Conservation (phyloP, 2,888 invertebrate genomes). For the Clusia tigrina region DNA sequence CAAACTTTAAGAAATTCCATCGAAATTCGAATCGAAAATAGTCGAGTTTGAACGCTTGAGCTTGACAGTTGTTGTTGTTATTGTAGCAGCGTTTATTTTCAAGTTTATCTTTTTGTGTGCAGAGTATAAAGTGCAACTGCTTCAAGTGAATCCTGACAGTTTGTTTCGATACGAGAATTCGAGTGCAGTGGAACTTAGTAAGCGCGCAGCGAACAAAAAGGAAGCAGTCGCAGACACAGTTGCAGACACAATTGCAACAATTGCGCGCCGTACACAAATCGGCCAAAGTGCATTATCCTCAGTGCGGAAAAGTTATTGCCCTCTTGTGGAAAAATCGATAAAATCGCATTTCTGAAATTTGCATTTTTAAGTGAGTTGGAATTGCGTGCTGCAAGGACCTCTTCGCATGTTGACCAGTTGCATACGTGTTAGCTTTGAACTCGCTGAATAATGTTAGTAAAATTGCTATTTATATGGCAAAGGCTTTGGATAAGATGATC, state of each 20-base stretch:
- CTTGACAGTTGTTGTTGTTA: conserved; percentile 38
- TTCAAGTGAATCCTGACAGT: background rate
- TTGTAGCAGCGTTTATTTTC: background rate
- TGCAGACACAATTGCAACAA: too few species aligned
- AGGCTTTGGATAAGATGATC: background rate
- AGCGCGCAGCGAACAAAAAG: too few species aligned
- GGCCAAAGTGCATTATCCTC: conserved; percentile 59
- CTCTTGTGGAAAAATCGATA: conserved; percentile 56
- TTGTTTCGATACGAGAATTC: background rate
- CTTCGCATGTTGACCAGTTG: conserved; percentile 36
- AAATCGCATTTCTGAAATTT: conserved; percentile 42
- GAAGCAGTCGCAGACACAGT: too few species aligned
- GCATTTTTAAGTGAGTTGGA: conserved; percentile 11
- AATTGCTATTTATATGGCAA: conserved; percentile 7
- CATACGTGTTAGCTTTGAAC: conserved; percentile 8
- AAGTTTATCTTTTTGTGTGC: background rate
- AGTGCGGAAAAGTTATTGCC: conserved; percentile 53
- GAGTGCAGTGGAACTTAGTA: background rate
- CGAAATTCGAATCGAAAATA: conserved; percentile 53
- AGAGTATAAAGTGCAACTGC: background rate
- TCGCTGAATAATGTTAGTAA: conserved; percentile 4
- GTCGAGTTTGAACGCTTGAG: conserved; percentile 58
- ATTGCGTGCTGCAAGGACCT: conserved; percentile 14
- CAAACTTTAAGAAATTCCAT: conserved; percentile 61
- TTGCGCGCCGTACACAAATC: too few species aligned